Evolutionary conservation across 2,888 invertebrate genomes (phyloP).

Genomic region (Polydesmus complanatus): DNA sequence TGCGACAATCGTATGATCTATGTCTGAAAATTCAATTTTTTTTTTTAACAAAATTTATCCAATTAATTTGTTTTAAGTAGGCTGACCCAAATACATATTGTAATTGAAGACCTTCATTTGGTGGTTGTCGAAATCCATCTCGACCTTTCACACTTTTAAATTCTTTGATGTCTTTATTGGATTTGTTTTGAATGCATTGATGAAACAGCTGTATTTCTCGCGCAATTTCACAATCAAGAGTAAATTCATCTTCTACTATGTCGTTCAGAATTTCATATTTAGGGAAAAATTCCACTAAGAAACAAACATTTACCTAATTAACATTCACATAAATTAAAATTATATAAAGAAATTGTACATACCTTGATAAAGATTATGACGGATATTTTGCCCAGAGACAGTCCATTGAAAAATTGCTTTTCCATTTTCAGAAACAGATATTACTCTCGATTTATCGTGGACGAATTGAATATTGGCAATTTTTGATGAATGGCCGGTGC

Average conservation of each 20-base stretch:
- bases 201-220: background rate
- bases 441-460: conserved; percentile 29
- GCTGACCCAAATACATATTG: conserved; percentile 14
- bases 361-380: background rate
- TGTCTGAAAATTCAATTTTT: conserved; percentile 26
- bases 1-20: conserved; percentile 35
- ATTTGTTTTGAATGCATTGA: background rate
- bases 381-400: background rate
- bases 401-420: conserved; percentile 36
- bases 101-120: conserved; percentile 8
- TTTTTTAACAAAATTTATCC: background rate
- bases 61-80: background rate
- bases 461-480: conserved; percentile 36
- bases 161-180: background rate
- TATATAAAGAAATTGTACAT: too few relatives aligned
- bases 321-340: too few relatives aligned
- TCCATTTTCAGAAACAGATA: conserved; percentile 35
- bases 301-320: too few relatives aligned
- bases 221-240: background rate
- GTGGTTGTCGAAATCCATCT: conserved; percentile 6
- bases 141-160: too few relatives aligned
- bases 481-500: conserved; percentile 35
- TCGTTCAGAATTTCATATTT: too few relatives aligned
- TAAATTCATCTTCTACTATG: background rate
- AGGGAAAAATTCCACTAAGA: too few relatives aligned